Evolutionary conservation across 2,888 invertebrate species (phyloP), one percentile per base, ranked within the genome.

Genomic region (Aphodius sticticus): DNA sequence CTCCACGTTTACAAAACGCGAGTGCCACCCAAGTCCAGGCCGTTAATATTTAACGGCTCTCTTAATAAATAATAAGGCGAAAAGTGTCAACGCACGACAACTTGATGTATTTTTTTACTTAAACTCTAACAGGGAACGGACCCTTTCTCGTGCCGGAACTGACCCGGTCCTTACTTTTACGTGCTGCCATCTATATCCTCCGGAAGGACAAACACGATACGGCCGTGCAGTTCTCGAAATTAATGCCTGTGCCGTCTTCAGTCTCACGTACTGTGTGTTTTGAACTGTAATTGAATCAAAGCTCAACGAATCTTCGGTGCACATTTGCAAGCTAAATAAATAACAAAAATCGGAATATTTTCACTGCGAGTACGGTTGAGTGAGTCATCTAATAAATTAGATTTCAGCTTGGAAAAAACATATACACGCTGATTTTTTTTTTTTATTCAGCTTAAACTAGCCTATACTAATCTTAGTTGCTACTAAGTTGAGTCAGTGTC

Each of bases 61-160:
- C 53, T 53, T 53, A 53, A 53, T 53, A 53, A 53, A 53, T 53
- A 53, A 53, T 53, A 53, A 53, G 53, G 53, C 53, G 53, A 53
- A 53, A 53, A 53, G 53, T 53, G 53, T 53, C 53, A 53, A 53
- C 53, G 53, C 12, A 12, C 53, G 53, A 53, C 53, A 53, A 53
- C 53, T 53, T 53, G 53, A 53, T 53, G 53, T 53, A 53, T 53
- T 53, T 53, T 53, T 53, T 53, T 53, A 53, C 53, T 53, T 53
- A 53, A 53, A 53, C 53, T 53, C 53, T 12, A 53, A 53, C 53
- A 12, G 53, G 7, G 53, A 9, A 53, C 9, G 53, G 53, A 53
- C 7, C 53, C 53, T 53, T 53, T 53, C 53, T 53, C 53, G 9
- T 9, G 53, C 7, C 53, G 53, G 12, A 53, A 53, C 53, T 53